These are phyloP conservation scores for Poecile montanus DNA, from an alignment of 2,797 vertebrate species.

Conservation along the genomic window DNA sequence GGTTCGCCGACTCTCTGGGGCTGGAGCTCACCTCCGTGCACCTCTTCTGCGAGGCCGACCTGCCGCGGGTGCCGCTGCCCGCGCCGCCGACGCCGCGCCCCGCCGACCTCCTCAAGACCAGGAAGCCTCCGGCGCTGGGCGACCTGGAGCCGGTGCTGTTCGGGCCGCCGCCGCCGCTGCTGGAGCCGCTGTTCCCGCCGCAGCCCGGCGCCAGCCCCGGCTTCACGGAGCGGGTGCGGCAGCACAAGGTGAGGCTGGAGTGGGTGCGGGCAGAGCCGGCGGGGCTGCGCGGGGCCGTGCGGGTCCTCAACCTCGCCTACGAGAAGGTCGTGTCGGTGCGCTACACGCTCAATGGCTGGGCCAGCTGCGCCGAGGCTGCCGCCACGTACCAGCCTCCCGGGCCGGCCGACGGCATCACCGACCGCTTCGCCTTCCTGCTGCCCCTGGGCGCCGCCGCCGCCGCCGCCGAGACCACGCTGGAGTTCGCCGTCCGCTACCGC, in stretches of 20 bases:
- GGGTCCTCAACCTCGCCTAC: conserved; percentile 82
- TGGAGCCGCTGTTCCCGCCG: conserved; percentile 68
- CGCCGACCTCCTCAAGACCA: conserved; percentile 54
- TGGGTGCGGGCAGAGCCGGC: conserved; percentile 42
- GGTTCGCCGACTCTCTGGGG: conserved; percentile 90
- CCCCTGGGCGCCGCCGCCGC: conserved; percentile 74
- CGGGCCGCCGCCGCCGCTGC: conserved; percentile 53
- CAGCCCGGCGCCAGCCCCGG: conserved; percentile 55
- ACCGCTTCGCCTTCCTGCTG: conserved; percentile 87
- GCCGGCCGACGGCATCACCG: conserved; percentile 77
- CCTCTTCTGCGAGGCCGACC: conserved; percentile 85
- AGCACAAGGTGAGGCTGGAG: conserved; percentile 80
- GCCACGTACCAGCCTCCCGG: conserved; percentile 78
- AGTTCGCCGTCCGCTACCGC: conserved; percentile 89
- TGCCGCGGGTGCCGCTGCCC: conserved; percentile 78
- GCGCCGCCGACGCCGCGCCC: neutral
- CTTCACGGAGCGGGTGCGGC: conserved; percentile 65
- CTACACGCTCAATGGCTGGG: conserved; percentile 88
- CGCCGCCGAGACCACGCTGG: conserved; percentile 80
- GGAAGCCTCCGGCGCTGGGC: conserved; percentile 57
- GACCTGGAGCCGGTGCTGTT: conserved; percentile 77
- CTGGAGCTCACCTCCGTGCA: conserved; percentile 88
- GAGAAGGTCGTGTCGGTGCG: conserved; percentile 73
- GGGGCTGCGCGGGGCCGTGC: conserved; percentile 69
- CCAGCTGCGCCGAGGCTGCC: conserved; percentile 82